Evolutionary conservation across 2,797 vertebrate genomes (phyloP).

Genomic region (Erpetoichthys calabaricus): DNA sequence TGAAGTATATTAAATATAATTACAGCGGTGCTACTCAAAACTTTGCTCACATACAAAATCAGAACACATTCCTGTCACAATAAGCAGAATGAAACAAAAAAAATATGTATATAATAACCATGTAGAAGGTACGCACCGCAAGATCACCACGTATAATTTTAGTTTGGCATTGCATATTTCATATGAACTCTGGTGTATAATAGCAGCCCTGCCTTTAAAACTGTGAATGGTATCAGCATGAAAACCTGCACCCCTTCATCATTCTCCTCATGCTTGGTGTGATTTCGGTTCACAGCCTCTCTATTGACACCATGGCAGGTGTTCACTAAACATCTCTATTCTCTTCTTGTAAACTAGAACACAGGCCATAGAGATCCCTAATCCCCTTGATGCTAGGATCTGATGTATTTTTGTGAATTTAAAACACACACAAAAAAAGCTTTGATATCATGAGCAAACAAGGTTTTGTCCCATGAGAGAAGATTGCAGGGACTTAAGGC

Average conservation of each 20-base stretch:
- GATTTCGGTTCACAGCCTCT: conserved; percentile 35
- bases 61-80: neutral
- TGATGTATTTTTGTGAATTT: conserved; percentile 20
- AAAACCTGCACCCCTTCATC: conserved; percentile 26
- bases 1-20: no score
- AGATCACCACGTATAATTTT: conserved; percentile 26
- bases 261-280: conserved; percentile 32
- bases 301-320: conserved; percentile 50
- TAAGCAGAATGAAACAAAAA: conserved; percentile 1
- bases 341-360: conserved; percentile 27
- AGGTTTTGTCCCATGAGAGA: conserved; percentile 14
- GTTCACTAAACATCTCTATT: conserved; percentile 38
- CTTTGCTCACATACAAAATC: neutral
- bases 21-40: neutral
- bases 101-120: conserved; percentile 12
- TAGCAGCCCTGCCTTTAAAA: conserved; percentile 27
- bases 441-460: conserved; percentile 19
- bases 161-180: conserved; percentile 25
- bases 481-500: neutral
- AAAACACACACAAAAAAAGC: conserved; percentile 17
- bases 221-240: conserved; percentile 25
- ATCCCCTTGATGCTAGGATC: conserved; percentile 28
- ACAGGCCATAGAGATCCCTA: conserved; percentile 22
- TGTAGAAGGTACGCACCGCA: conserved; percentile 20
- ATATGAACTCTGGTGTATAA: conserved; percentile 27